Conservation (phyloP, 2,888 invertebrate genomes). For the Nezara viridula region DNA sequence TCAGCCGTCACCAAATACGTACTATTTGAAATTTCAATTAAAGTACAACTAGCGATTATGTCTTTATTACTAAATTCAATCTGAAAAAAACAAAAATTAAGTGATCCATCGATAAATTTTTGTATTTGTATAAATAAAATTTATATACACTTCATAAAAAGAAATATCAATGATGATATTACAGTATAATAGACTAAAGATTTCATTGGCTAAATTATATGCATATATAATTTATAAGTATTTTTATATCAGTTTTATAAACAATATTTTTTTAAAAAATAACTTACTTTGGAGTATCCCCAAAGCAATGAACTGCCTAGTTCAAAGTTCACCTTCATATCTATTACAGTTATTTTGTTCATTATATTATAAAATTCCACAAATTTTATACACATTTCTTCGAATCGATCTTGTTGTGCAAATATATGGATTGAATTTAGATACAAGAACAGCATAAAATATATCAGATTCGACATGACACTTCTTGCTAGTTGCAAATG, state of each 20-base stretch:
- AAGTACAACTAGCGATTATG: not conserved
- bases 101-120: no score
- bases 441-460: not conserved
- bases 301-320: not conserved
- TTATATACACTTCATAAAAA: no score
- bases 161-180: no score
- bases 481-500: not conserved
- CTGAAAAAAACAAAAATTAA: not conserved
- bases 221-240: no score
- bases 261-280: no score
- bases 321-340: not conserved
- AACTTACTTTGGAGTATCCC: not conserved
- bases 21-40: not conserved
- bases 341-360: not conserved
- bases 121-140: no score
- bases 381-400: not conserved
- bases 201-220: no score
- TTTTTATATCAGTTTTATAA: no score
- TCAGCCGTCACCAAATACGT: not conserved
- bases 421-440: not conserved
- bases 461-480: not conserved
- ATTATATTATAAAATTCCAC: not conserved
- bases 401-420: not conserved
- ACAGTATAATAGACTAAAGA: no score
- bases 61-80: not conserved